Conservation (phyloP, 2,888 invertebrate genomes). For the Lasioglossum villosulum region DNA sequence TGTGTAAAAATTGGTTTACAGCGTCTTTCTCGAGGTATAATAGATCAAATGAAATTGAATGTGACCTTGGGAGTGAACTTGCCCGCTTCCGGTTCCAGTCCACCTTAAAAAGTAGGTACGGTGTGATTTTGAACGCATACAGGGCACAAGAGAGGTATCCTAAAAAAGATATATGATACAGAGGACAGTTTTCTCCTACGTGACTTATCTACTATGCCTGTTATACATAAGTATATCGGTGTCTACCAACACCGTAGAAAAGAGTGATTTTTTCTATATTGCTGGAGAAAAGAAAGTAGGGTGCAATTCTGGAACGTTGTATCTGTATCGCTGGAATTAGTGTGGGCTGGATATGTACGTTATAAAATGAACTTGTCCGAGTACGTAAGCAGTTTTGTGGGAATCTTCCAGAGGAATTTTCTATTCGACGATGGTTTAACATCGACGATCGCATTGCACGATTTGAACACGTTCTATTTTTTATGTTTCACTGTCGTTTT, state of each 20-base stretch:
- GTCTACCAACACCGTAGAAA: slow-evolving; percentile 56
- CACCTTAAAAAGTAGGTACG: slow-evolving; percentile 36
- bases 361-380: too few species aligned
- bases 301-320: slow-evolving; percentile 51
- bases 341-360: slow-evolving; percentile 35
- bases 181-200: slow-evolving; percentile 55
- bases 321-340: slow-evolving; percentile 50
- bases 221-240: slow-evolving; percentile 58
- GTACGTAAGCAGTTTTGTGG: too few species aligned
- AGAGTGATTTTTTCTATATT: slow-evolving; percentile 47
- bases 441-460: too few species aligned
- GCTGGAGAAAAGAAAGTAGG: slow-evolving; percentile 47
- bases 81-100: slow-evolving; percentile 50
- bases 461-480: too few species aligned
- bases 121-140: slow-evolving; percentile 54
- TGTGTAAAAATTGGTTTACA: too few species aligned
- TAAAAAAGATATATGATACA: slow-evolving; percentile 55
- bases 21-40: too few species aligned
- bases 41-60: too few species aligned
- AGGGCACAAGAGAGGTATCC: slow-evolving; percentile 46
- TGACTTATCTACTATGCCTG: slow-evolving; percentile 59
- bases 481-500: too few species aligned
- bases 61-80: slow-evolving; percentile 3
- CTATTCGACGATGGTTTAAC: too few species aligned
- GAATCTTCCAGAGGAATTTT: too few species aligned